Percentiles rank a stretch among this genome's conserved stretches.
These are phyloP conservation scores for Aldabrachelys gigantea DNA, from an alignment of 2,113 vertebrate genomes.

Conservation along the genomic window DNA sequence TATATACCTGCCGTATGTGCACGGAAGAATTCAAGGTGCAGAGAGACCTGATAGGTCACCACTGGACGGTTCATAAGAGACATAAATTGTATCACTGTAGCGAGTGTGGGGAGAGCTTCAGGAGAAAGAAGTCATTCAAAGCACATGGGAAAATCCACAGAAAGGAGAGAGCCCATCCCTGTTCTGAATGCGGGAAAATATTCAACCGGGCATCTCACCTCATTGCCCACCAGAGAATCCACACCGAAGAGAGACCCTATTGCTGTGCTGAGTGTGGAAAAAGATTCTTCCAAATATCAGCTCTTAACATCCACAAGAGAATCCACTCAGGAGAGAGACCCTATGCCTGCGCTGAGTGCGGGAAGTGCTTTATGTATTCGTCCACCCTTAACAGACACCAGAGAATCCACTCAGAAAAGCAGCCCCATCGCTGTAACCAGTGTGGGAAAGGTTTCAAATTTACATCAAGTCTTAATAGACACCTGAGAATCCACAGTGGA, in stretches of 20 bases:
- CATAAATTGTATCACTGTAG: slow-evolving; percentile 69
- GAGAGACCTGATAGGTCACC: neutral
- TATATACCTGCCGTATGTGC: neutral
- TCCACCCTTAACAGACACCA: slow-evolving; percentile 73
- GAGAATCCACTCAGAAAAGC: slow-evolving; percentile 69
- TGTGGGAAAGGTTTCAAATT: slow-evolving; percentile 52
- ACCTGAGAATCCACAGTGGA: slow-evolving; percentile 57
- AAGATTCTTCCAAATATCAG: slow-evolving; percentile 70
- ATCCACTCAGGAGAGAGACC: slow-evolving; percentile 75
- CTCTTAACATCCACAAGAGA: slow-evolving; percentile 73
- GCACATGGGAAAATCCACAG: slow-evolving; percentile 66
- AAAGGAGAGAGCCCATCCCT: slow-evolving; percentile 71
- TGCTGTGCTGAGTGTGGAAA: slow-evolving; percentile 69
- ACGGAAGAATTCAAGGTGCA: neutral
- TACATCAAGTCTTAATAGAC: neutral
- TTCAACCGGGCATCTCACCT: slow-evolving; percentile 72
- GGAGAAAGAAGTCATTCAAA: slow-evolving; percentile 65
- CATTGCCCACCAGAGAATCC: slow-evolving; percentile 71
- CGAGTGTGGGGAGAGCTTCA: slow-evolving; percentile 69
- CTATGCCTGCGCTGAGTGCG: slow-evolving; percentile 69
- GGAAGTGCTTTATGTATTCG: slow-evolving; percentile 71
- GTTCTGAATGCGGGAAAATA: slow-evolving; percentile 71
- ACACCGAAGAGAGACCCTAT: slow-evolving; percentile 75
- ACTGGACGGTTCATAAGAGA: slow-evolving; percentile 56
- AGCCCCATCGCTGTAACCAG: slow-evolving; percentile 21